Conservation (phyloP, 2,888 invertebrate genomes). For the Therioaphis trifolii region DNA sequence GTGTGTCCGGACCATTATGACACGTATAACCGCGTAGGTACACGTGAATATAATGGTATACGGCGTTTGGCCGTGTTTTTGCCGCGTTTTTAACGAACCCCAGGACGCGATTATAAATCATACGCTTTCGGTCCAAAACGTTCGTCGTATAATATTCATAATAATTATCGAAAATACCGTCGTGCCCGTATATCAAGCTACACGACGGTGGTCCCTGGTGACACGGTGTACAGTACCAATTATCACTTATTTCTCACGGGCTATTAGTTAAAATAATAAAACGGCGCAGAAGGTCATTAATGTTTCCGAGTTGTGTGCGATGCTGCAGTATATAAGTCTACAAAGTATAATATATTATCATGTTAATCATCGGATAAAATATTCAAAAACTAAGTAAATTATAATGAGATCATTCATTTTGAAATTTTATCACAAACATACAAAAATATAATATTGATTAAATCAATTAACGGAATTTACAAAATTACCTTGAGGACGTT, state of each 20-base stretch:
- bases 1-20: not conserved
- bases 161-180: conserved; percentile 47
- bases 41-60: not conserved
- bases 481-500: too few relatives aligned
- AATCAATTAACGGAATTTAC: too few relatives aligned
- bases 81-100: conserved; percentile 36
- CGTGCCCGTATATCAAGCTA: not conserved
- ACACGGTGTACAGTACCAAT: not conserved
- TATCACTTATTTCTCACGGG: conserved; percentile 27
- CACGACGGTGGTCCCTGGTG: not conserved
- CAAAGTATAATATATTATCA: too few relatives aligned
- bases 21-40: not conserved
- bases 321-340: too few relatives aligned
- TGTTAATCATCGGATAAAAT: too few relatives aligned
- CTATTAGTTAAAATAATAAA: conserved; percentile 8
- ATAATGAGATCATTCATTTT: too few relatives aligned
- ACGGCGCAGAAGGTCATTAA: not conserved
- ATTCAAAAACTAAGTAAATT: too few relatives aligned
- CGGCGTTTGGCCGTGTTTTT: not conserved
- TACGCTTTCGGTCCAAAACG: not conserved
- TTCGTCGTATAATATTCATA: not conserved
- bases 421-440: too few relatives aligned
- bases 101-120: conserved; percentile 20
- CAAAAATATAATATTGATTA: too few relatives aligned
- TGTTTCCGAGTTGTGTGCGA: too few relatives aligned